phyloP scores from a whole-genome alignment of 2,888 invertebrate species.

The Sepiola atlantica region DNA sequence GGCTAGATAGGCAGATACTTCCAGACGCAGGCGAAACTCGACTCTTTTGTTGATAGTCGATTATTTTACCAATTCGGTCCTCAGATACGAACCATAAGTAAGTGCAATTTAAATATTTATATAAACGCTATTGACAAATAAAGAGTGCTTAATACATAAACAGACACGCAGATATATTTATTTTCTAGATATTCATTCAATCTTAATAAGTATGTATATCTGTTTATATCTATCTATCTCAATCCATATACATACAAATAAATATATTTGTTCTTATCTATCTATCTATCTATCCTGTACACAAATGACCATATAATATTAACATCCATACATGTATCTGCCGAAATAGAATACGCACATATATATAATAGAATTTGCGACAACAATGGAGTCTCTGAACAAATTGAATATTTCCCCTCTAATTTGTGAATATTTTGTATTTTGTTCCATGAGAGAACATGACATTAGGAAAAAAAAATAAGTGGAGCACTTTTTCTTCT shows the following conservation, averaged over 20 bases:
- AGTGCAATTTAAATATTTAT: too few relatives aligned
- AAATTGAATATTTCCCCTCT: background rate
- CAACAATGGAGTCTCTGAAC: background rate
- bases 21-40: too few relatives aligned
- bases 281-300: background rate
- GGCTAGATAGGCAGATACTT: too few relatives aligned
- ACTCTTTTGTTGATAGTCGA: too few relatives aligned
- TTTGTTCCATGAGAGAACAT: background rate
- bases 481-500: background rate
- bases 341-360: background rate
- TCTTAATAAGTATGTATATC: background rate
- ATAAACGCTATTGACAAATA: too few relatives aligned
- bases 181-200: too few relatives aligned
- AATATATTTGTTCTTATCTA: background rate
- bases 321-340: background rate
- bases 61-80: too few relatives aligned
- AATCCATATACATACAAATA: background rate
- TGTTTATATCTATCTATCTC: background rate
- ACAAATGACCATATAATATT: background rate
- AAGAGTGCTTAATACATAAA: too few relatives aligned
- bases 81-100: too few relatives aligned
- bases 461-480: background rate
- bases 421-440: conserved; percentile 22
- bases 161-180: too few relatives aligned
- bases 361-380: background rate